Conservation (phyloP, 2,113 vertebrate species). For the Uropsilus gracilis region DNA sequence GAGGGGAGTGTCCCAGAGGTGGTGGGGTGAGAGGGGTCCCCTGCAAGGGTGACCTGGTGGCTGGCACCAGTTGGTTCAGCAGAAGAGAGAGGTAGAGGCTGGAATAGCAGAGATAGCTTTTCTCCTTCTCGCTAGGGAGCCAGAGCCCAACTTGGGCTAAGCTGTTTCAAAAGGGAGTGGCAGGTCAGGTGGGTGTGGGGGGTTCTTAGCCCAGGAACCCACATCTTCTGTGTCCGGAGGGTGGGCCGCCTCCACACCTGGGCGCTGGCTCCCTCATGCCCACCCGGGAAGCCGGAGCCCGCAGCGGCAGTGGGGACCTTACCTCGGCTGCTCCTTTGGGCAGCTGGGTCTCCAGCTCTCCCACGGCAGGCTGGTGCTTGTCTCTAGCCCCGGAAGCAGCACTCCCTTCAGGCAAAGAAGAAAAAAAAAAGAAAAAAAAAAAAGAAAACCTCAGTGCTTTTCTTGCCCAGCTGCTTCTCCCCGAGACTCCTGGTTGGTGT, state of each 20-base stretch:
- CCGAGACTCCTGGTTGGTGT: constrained; percentile 63
- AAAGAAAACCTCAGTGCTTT: constrained; percentile 77
- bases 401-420: constrained; percentile 82
- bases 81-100: not conserved
- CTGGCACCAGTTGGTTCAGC: not conserved
- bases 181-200: not conserved
- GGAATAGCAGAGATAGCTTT: not conserved
- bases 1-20: not conserved
- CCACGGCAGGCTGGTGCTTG: constrained; percentile 84
- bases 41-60: not conserved
- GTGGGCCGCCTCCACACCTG: not conserved
- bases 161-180: constrained; percentile 55
- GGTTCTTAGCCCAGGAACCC: not conserved
- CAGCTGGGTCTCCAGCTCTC: constrained; percentile 66
- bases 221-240: not conserved
- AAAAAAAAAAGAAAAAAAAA: not conserved
- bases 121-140: not conserved
- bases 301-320: constrained; percentile 48
- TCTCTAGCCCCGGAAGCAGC: constrained; percentile 78
- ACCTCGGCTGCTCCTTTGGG: constrained; percentile 69
- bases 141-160: constrained; percentile 1
- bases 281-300: not conserved
- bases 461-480: constrained; percentile 56
- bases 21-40: not conserved
- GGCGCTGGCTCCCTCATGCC: not conserved